Evolutionary conservation across 2,113 vertebrate genomes (phyloP).

Genomic region (Neotragus moschatus): DNA sequence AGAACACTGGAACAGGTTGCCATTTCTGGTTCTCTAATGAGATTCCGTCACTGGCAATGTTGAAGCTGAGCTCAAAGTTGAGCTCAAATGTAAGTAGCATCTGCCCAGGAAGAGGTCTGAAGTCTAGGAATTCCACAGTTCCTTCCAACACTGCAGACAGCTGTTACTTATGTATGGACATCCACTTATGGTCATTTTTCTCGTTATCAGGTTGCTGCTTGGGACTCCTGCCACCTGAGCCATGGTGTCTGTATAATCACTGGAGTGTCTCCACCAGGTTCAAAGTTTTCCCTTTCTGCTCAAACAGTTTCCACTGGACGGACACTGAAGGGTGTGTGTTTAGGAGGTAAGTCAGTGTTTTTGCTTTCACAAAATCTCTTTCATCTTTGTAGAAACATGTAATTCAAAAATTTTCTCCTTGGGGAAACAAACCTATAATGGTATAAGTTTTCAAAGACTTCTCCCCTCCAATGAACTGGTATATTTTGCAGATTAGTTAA

Average conservation of each 20-base stretch:
- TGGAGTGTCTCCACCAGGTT: conserved; percentile 67
- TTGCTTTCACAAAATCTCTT: background rate
- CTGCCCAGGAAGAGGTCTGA: background rate
- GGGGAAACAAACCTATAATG: background rate
- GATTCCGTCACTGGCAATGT: background rate
- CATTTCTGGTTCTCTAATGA: background rate
- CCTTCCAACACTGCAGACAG: background rate
- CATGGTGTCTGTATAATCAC: conserved; percentile 80
- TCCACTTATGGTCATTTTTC: background rate
- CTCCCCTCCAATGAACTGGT: background rate
- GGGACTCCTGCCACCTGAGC: conserved; percentile 80
- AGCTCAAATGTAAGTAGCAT: background rate
- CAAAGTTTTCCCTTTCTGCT: conserved; percentile 66
- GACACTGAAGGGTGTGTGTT: conserved; percentile 80
- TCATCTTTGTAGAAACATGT: background rate
- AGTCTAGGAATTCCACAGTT: background rate
- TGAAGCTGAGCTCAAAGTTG: background rate
- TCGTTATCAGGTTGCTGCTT: conserved; percentile 78
- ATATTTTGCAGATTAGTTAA: background rate
- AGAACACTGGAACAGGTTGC: too few relatives aligned
- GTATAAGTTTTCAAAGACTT: background rate
- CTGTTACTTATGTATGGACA: background rate
- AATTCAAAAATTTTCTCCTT: background rate
- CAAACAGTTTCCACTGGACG: conserved; percentile 76
- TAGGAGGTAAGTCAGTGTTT: conserved; percentile 79